Conservation (phyloP, 2,888 invertebrate genomes). For the Eulithis prunata region DNA sequence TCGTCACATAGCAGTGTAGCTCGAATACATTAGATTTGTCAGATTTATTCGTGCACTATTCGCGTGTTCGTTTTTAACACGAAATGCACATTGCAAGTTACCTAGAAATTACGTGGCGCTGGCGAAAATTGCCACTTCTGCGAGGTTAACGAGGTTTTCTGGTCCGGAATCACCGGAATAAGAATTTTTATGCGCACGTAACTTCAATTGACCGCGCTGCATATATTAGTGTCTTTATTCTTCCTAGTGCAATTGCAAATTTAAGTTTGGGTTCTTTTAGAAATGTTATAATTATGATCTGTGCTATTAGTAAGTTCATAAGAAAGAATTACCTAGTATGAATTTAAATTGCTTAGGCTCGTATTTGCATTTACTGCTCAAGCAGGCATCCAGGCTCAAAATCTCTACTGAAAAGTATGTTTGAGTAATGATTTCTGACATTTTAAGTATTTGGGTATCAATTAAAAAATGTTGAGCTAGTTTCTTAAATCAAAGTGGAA, state of each 20-base stretch:
- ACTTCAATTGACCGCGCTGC: not conserved
- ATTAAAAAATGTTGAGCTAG: not conserved
- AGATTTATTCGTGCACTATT: conserved; percentile 10
- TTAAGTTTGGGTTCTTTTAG: too few species aligned
- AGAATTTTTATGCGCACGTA: conserved; percentile 9
- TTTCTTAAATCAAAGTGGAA: not conserved
- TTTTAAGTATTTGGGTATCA: too few species aligned
- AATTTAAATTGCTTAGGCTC: too few species aligned
- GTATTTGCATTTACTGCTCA: too few species aligned
- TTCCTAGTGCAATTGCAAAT: not conserved
- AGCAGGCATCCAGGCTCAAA: too few species aligned
- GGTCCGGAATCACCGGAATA: not conserved
- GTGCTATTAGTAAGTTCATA: too few species aligned
- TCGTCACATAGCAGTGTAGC: too few species aligned
- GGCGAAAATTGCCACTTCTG: conserved; percentile 27
- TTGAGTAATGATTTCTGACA: too few species aligned
- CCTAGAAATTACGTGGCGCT: conserved; percentile 25
- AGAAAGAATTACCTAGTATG: too few species aligned
- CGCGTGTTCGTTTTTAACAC: conserved; percentile 27
- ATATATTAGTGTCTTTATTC: not conserved
- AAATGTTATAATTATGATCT: too few species aligned
- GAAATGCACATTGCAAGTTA: conserved; percentile 32
- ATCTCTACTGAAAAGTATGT: too few species aligned
- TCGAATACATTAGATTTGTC: too few species aligned
- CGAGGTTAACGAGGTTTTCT: conserved; percentile 18